phyloP scores from a whole-genome alignment of 2,113 vertebrate genomes.

The Rhodinocichla rosea region DNA sequence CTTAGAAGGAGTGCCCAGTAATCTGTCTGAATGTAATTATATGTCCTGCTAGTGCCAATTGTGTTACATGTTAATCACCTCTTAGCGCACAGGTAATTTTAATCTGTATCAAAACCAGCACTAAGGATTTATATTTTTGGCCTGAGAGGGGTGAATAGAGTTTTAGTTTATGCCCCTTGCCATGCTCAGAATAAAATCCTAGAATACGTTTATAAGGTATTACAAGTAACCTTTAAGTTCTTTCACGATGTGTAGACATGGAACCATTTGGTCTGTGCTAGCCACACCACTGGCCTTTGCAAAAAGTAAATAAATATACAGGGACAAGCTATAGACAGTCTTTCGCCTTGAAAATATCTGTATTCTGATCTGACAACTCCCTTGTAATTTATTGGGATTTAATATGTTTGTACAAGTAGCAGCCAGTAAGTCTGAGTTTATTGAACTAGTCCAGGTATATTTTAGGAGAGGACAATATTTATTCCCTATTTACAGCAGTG shows the following conservation, averaged over 20 bases:
- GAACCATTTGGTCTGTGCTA: not conserved
- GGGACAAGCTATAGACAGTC: not conserved
- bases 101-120: not conserved
- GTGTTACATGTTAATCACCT: not conserved
- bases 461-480: not conserved
- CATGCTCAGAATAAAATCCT: not conserved
- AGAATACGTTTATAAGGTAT: not conserved
- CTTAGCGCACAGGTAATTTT: not conserved
- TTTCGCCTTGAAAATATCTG: not conserved
- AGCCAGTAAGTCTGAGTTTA: not conserved
- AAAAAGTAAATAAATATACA: not conserved
- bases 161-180: not conserved
- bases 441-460: not conserved
- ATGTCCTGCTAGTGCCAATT: not conserved
- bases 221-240: not conserved
- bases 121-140: not conserved
- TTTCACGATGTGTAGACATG: not conserved
- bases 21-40: not conserved
- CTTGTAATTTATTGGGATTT: not conserved
- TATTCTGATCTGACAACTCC: not conserved
- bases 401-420: not conserved
- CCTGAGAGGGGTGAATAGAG: not conserved
- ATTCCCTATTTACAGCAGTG: not conserved
- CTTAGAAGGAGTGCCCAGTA: not conserved
- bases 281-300: not conserved